phyloP scores from a whole-genome alignment of 2,113 vertebrate genomes.

The Eublepharis macularius region DNA sequence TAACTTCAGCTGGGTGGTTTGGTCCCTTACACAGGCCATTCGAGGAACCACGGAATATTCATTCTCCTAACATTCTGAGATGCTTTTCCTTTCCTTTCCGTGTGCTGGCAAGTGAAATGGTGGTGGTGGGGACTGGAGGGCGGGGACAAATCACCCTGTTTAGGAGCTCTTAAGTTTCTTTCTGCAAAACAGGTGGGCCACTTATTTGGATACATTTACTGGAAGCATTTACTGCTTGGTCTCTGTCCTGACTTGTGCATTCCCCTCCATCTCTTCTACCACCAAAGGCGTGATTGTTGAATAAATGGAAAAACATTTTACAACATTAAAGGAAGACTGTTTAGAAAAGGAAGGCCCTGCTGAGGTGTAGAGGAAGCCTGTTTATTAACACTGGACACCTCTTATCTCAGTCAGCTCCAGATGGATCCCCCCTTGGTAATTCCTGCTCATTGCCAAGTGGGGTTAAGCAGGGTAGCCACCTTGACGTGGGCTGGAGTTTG shows the following conservation, averaged over 20 bases:
- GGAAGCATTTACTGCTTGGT: constrained; percentile 47
- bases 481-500: constrained; percentile 73
- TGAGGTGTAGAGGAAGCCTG: constrained; percentile 94
- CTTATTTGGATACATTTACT: constrained; percentile 61
- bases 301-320: constrained; percentile 90
- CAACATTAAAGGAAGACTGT: constrained; percentile 93
- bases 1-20: constrained; percentile 48
- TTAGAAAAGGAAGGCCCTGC: constrained; percentile 95
- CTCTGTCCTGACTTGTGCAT: not conserved
- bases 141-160: constrained; percentile 46
- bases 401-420: constrained; percentile 91
- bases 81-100: not conserved
- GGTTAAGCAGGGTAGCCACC: constrained; percentile 78
- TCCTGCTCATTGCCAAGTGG: constrained; percentile 74
- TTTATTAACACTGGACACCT: constrained; percentile 91
- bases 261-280: constrained; percentile 54
- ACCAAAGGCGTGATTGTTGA: constrained; percentile 81
- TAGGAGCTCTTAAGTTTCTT: constrained; percentile 72
- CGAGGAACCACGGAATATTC: constrained; percentile 60
- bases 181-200: constrained; percentile 82
- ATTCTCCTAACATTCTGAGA: constrained; percentile 31
- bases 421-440: constrained; percentile 80
- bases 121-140: not conserved
- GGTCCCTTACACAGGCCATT: constrained; percentile 49
- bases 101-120: not conserved